Conservation (phyloP, 2,113 vertebrate genomes). For the Clinocottus analis region DNA sequence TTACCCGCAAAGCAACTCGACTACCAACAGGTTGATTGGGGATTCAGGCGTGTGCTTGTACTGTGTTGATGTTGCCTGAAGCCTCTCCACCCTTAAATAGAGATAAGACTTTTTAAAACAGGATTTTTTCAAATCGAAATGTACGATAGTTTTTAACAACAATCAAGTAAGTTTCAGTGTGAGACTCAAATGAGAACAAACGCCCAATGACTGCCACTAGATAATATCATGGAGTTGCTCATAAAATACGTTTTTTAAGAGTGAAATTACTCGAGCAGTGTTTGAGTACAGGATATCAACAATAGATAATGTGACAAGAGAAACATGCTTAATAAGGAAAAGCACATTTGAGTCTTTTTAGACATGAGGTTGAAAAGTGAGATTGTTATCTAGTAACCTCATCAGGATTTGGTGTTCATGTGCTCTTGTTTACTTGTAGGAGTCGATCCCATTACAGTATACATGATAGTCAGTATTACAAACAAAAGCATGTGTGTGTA, state of each 20-base stretch:
- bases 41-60: neutral
- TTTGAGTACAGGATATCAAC: neutral
- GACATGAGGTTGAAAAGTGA: neutral
- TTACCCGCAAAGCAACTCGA: neutral
- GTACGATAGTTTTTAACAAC: neutral
- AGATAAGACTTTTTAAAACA: neutral
- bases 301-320: neutral
- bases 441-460: neutral
- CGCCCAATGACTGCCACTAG: too few species aligned
- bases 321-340: neutral
- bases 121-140: neutral
- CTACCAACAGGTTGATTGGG: neutral
- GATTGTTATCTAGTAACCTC: neutral
- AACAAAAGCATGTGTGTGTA: neutral
- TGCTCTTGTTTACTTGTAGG: neutral
- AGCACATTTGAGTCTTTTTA: neutral
- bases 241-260: neutral
- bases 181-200: neutral
- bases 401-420: neutral
- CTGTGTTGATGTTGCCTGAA: neutral
- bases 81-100: too few species aligned
- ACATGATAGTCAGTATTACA: constrained; percentile 27
- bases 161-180: neutral
- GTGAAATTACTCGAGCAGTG: neutral
- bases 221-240: neutral